Evolutionary conservation across 1,140 invertebrate genomes (phyloP), one percentile per base, ranked within the genome.

Genomic region (Laupala kohalensis): DNA sequence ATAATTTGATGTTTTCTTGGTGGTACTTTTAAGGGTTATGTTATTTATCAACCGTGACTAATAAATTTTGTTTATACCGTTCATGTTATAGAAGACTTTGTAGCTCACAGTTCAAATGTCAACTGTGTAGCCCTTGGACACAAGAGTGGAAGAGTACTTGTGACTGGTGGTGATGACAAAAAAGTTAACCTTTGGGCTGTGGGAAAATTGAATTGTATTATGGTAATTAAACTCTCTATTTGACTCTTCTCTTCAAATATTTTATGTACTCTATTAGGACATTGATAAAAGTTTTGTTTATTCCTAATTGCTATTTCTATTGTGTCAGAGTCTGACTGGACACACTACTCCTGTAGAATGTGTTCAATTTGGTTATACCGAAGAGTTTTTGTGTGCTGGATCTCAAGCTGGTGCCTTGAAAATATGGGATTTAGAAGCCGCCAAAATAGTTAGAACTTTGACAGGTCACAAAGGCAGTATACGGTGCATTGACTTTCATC

Each of bases 121-220:
- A 96, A 93, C 77, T 96, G 94, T 78, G 81, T 96, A 75, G 90
- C 93, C 25, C 84, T 97, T 80, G 95, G 95, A 65, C 90, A 91
- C 77, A 96, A 95, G 81, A 95, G 93, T 26, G 93, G 92, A 37
- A 83, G 92, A 75, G 95, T 98, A 67, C 86, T 98, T 79, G 96
- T 95, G 66, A 98, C 96, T 75, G 96, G 96, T 68, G 96, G 96
- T 74, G 94, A 96, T 80, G 97, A 98, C 83, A 94, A 95, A 80
- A 97, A 97, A 83, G 95, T 98, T 65, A 99, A 99, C 79, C 81
- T 98, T 74, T 99, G 96, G 96, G 95, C 95, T 4, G 91, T 98
- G 74, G 96, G 95, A 25, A 95, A 97, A 79, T 89, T 93, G 76
- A 93, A 92, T 78, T 97, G 95, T 83, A 93, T 99, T 78, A 93